These are phyloP conservation scores for Mantis religiosa DNA, from an alignment of 2,888 invertebrate genomes.

Conservation along the genomic window DNA sequence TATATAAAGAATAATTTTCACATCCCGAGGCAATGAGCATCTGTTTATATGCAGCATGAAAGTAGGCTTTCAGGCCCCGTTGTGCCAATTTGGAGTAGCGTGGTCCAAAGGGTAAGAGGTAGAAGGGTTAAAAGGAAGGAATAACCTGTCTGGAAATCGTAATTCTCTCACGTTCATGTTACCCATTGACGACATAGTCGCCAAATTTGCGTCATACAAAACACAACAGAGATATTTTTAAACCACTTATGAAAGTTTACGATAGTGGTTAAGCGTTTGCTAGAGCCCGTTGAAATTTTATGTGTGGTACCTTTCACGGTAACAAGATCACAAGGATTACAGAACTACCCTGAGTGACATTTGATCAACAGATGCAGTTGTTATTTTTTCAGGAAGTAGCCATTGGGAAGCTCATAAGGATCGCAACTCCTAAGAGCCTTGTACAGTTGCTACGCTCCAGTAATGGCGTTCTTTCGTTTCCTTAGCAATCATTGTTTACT, in stretches of 20 bases:
- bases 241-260: background rate
- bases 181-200: background rate
- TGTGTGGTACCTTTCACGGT: too few species aligned
- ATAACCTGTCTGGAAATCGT: background rate
- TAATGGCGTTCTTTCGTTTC: too few species aligned
- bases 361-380: too few species aligned
- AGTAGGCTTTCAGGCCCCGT: background rate
- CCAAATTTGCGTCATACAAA: background rate
- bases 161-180: background rate
- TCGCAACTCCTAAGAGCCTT: too few species aligned
- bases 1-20: too few species aligned
- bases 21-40: background rate
- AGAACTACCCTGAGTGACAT: too few species aligned
- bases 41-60: background rate
- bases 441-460: too few species aligned
- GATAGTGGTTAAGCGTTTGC: background rate
- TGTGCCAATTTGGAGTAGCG: background rate
- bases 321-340: too few species aligned
- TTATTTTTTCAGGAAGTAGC: too few species aligned
- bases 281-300: too few species aligned
- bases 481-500: too few species aligned
- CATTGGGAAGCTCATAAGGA: too few species aligned
- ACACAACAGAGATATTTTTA: background rate
- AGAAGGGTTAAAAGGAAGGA: background rate
- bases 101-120: background rate